Evolutionary conservation across 2,888 invertebrate genomes (phyloP), one percentile per base, ranked within the genome.

Genomic region (Cyclophora albipunctata): DNA sequence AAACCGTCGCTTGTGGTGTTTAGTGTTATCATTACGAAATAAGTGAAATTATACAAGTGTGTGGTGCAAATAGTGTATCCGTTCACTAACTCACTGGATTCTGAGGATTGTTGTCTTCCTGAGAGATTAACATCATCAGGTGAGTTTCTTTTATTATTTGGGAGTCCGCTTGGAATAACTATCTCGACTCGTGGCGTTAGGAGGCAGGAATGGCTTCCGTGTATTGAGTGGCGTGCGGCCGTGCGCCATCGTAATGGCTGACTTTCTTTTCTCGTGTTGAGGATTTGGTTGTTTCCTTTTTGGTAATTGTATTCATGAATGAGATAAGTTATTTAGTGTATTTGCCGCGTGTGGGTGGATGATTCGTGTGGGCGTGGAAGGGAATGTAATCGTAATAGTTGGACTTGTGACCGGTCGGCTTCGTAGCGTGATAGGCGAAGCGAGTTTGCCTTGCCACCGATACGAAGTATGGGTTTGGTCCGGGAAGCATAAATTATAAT

Each of bases 141-240:
- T 88, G 66, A 78, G 86, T 76, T 67, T 57, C 49, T 50, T 61
- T 45, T 57, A 54, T 59, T 58, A 57, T 51, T 62, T 58, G 58
- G 43, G 45, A 40, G 40, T 45, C 20, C 20, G 20, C 2, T 20
- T 20, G 20, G 20, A 20, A 20, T 20, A 20, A 20, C 20, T 20
- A 20, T 20, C 20, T 20, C 20, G 20, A 47, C 74, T 77, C 77
- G 76, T 81, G 77, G 81, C 81, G 75, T 80, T 20, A 20, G 20
- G 20, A 78, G 75, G 72, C 71, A 72, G 69, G 80, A 85, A 85
- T 85, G 84, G 84, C 86, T 84, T 81, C 86, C 83, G 78, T 83
- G 78, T 84, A 85, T 84, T 82, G 86, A 87, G 82, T 87, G 69
- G 84, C 80, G 83, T 86, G 87, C 85, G 87, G 83, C 20, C 20